Conservation (phyloP, 2,888 invertebrate genomes). For the Tinea pellionella region DNA sequence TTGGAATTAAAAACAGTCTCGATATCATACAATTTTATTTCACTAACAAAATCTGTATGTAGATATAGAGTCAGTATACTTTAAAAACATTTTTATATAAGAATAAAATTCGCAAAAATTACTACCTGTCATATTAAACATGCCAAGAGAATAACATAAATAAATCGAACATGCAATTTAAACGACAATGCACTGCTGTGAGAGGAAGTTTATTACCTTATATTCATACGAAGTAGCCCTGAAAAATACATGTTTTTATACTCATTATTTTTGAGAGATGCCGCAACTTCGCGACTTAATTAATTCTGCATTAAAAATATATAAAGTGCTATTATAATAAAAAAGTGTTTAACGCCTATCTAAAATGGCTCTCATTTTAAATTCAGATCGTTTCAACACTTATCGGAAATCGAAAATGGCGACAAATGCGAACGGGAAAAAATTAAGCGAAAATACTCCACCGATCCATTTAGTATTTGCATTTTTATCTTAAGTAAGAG, state of each 20-base stretch:
- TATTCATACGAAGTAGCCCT: neutral
- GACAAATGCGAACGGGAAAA: neutral
- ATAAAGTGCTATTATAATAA: constrained; percentile 14
- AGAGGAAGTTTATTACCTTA: constrained; percentile 7
- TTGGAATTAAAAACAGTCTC: neutral
- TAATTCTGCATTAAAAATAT: constrained; percentile 7
- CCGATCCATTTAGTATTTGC: neutral
- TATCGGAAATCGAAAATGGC: constrained; percentile 4
- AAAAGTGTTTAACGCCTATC: constrained; percentile 14
- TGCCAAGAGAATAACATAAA: constrained; percentile 1
- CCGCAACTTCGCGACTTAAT: constrained; percentile 3
- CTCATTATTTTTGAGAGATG: constrained; percentile 2
- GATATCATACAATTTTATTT: neutral
- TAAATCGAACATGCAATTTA: constrained; percentile 7
- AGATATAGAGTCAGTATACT: neutral
- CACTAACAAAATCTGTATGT: neutral
- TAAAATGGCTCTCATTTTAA: constrained; percentile 18
- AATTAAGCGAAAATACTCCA: constrained; percentile 3
- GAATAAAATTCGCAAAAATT: neutral
- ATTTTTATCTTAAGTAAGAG: neutral
- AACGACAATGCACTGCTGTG: constrained; percentile 7
- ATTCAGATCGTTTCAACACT: constrained; percentile 15
- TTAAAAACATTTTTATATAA: neutral
- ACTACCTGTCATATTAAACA: neutral
- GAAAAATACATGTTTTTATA: neutral